These are phyloP conservation scores for Furcifer pardalis DNA, from an alignment of 2,797 vertebrate species.

Conservation along the genomic window DNA sequence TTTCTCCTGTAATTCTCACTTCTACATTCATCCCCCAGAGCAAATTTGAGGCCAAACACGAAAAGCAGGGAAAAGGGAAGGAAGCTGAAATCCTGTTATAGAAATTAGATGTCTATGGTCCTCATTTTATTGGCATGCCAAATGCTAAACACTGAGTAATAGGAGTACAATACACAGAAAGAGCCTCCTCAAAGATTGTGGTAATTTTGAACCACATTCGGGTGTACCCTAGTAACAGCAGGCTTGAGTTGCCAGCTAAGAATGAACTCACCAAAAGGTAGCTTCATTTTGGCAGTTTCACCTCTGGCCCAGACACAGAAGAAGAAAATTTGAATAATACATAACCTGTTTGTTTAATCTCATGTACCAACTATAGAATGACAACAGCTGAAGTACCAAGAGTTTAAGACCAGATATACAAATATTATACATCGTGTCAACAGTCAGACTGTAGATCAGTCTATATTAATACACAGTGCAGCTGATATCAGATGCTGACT, in stretches of 20 bases:
- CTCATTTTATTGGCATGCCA: not conserved
- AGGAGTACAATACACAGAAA: too few species aligned
- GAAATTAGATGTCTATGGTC: not conserved
- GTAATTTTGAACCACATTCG: too few species aligned
- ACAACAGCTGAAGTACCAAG: conserved; percentile 42
- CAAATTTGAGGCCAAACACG: too few species aligned
- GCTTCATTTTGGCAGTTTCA: too few species aligned
- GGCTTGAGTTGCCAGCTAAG: too few species aligned
- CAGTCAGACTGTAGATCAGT: not conserved
- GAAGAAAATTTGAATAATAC: too few species aligned
- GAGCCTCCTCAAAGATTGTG: too few species aligned
- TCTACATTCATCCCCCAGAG: too few species aligned
- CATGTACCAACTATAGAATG: conserved; percentile 43
- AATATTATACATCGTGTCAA: conserved; percentile 35
- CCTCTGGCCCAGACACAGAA: too few species aligned
- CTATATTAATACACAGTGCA: not conserved
- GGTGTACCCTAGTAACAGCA: too few species aligned
- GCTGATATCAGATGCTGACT: not conserved
- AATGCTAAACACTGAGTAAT: not conserved
- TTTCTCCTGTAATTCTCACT: too few species aligned
- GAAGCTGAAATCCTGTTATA: not conserved
- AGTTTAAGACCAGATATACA: conserved; percentile 31
- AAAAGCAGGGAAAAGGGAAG: not conserved
- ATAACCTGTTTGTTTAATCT: conserved; percentile 24
- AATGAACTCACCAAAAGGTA: too few species aligned